These are phyloP conservation scores for Polydrusus tereticollis DNA, from an alignment of 2,888 invertebrate species.

Conservation along the genomic window DNA sequence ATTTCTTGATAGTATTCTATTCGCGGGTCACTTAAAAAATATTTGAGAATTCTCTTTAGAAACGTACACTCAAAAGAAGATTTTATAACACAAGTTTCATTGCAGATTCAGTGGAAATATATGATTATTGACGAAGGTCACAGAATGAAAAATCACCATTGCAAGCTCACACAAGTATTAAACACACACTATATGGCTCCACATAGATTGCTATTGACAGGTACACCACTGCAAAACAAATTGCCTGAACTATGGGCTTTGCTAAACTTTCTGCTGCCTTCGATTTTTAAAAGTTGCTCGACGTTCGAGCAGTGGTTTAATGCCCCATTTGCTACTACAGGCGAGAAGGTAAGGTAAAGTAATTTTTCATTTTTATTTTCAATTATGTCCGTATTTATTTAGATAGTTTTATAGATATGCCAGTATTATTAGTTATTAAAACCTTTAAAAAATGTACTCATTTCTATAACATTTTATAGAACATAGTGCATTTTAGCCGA, in stretches of 20 bases:
- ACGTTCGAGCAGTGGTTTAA: conserved; percentile 99
- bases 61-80: neutral
- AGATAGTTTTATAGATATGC: conserved; percentile 73
- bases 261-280: conserved; percentile 96
- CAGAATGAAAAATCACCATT: conserved; percentile 99
- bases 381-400: conserved; percentile 80
- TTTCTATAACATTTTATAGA: too few species aligned
- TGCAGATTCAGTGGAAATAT: conserved; percentile 94
- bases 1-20: too few species aligned
- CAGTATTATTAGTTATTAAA: neutral
- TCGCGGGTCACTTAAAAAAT: too few species aligned
- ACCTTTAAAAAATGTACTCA: too few species aligned
- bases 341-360: conserved; percentile 81
- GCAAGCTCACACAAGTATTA: conserved; percentile 96
- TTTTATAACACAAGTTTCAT: conserved; percentile 27
- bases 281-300: conserved; percentile 98
- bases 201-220: conserved; percentile 94
- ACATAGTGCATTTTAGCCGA: too few species aligned
- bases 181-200: conserved; percentile 99
- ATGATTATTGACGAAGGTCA: conserved; percentile 99
- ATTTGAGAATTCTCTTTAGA: neutral
- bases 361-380: conserved; percentile 76
- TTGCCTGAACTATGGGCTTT: conserved; percentile 98
- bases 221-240: conserved; percentile 97
- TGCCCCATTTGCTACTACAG: conserved; percentile 98